Evolutionary conservation across 2,113 vertebrate genomes (phyloP).

Genomic region (Nothobranchius furzeri): DNA sequence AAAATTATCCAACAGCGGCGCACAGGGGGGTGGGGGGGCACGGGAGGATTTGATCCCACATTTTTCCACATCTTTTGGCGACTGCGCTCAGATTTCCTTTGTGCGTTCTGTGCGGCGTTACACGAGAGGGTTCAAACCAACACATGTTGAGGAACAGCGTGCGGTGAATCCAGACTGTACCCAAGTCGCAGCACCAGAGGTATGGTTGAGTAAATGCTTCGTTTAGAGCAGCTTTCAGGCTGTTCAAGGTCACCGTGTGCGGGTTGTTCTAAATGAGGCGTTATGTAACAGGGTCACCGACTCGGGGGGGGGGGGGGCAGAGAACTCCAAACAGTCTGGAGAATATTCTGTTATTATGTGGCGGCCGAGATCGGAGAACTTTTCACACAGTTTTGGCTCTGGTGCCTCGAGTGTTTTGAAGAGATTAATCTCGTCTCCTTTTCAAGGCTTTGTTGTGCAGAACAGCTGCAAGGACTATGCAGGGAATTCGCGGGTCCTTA

Average conservation of each 20-base stretch:
- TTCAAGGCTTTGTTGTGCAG: neutral
- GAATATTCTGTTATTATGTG: conserved; percentile 12
- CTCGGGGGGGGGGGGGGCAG: neutral
- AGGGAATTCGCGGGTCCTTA: too few relatives aligned
- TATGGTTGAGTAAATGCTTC: conserved; percentile 7
- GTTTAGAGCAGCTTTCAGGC: conserved; percentile 14
- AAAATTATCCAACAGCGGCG: conserved; percentile 36
- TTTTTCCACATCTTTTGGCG: conserved; percentile 59
- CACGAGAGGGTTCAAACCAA: neutral
- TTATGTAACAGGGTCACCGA: conserved; percentile 47
- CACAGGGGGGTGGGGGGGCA: neutral
- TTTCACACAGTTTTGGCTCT: neutral
- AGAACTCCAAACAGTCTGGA: conserved; percentile 8
- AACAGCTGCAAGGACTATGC: neutral
- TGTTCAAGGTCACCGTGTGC: conserved; percentile 33
- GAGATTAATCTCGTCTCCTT: conserved; percentile 7
- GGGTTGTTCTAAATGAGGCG: neutral
- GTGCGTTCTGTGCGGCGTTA: conserved; percentile 8
- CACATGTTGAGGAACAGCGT: neutral
- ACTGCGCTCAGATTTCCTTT: conserved; percentile 25
- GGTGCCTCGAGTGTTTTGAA: neutral
- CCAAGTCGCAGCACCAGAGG: conserved; percentile 22
- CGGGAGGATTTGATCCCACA: conserved; percentile 19
- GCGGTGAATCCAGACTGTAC: neutral
- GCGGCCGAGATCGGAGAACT: neutral